Base-by-base conservation (phyloP, 2,888 invertebrate genomes). In the Cyrtodaria siliqua region DNA sequence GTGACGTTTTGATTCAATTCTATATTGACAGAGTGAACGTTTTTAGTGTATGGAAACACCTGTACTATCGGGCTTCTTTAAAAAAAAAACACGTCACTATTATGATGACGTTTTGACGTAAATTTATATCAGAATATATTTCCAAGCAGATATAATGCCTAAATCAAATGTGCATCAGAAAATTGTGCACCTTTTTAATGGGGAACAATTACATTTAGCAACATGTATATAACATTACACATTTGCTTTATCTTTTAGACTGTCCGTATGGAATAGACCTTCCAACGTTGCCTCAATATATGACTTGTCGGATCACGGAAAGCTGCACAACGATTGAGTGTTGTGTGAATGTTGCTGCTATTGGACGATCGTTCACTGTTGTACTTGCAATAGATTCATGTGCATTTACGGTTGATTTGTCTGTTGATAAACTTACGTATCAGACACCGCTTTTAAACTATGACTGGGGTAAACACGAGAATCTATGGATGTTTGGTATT, bases 291-390 rank as follows among this genome's bases (percentile, higher is more conserved):
- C 79, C 84, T 8, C 23, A 57, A 6, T 61, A 66, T 12, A 27
- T 75, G 23, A 40, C 53, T 1, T 84, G 85, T 47, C 68, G 69
- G 57, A 23, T 84, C 9, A 57, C 61, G 9, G 66, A 59, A n/a
- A 64, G 76, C 6, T 85, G 85, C 59, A 81, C 83, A 1, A 40
- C 56, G 14, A 55, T 85, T 2, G 78, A 82, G 47, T 85, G 84
- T 29, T 85, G 85, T 61, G 42, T 68, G 16, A 26, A 52, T 26
- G 68, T 74, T 4, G 26, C 56, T 16, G 20, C 24, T 14, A 49
- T 42, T 18, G 56, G 26, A 50, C 49, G 57, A 52, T 50, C 61
- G 14, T 74, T 55, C 16, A 57, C 23, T 53, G 42, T 56, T 9
- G n/a, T 4, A 33, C 8, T 74, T 38, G 38, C 63, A 16, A 57